Conservation (phyloP, 2,888 invertebrate species). For the Phortica okadai region DNA sequence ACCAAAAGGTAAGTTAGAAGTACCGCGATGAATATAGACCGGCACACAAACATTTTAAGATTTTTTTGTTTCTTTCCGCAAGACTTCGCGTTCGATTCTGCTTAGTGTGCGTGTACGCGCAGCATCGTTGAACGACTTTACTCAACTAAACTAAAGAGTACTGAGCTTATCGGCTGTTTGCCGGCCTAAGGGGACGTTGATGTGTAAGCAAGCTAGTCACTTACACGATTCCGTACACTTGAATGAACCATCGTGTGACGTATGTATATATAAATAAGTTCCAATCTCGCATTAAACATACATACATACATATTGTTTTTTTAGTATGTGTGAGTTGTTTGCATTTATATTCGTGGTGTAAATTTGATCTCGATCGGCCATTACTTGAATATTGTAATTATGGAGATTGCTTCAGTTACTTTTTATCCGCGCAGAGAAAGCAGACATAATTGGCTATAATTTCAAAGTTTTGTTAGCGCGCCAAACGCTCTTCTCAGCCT, state of each 20-base stretch:
- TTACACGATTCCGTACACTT: not conserved
- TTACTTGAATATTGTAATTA: not conserved
- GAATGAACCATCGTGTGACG: not conserved
- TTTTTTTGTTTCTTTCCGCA: not conserved
- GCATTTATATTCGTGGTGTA: too few species aligned
- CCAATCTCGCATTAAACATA: too few species aligned
- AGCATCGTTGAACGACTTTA: not conserved
- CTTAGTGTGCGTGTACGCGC: not conserved
- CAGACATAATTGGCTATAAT: too few species aligned
- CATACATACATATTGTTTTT: too few species aligned
- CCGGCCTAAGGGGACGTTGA: not conserved
- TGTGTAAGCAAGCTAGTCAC: not conserved
- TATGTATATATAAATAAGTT: too few species aligned
- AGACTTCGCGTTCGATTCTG: not conserved
- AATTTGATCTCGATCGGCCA: not conserved
- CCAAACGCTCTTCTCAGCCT: too few species aligned
- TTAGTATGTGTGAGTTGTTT: too few species aligned
- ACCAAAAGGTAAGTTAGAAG: not conserved
- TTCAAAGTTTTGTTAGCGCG: too few species aligned
- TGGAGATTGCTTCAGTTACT: not conserved
- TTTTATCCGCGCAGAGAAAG: not conserved
- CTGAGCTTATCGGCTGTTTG: not conserved
- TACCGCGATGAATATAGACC: not conserved
- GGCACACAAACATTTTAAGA: not conserved
- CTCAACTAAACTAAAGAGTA: not conserved